These are phyloP conservation scores for Liparis tanakae DNA, from an alignment of 2,797 vertebrate species.

Conservation along the genomic window DNA sequence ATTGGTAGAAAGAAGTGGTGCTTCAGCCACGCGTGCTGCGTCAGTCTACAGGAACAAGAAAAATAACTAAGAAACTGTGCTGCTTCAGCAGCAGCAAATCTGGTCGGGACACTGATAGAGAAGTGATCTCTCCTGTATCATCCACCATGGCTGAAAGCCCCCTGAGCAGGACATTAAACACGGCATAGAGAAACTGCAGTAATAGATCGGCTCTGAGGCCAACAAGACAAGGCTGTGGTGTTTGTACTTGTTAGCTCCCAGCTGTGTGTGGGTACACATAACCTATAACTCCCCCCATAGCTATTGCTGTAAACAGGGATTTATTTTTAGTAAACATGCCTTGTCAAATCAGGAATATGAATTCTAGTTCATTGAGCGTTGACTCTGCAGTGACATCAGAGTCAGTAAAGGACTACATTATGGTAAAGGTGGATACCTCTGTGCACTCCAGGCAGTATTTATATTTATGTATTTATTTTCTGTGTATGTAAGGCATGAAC, in stretches of 20 bases:
- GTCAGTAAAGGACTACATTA: conserved; percentile 34
- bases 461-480: conserved; percentile 19
- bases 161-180: conserved; percentile 62
- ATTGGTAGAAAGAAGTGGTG: conserved; percentile 16
- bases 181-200: conserved; percentile 47
- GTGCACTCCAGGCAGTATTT: conserved; percentile 40
- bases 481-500: conserved; percentile 50
- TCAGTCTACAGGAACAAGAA: conserved; percentile 17
- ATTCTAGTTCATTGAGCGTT: conserved; percentile 49
- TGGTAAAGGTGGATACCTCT: conserved; percentile 53
- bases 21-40: background rate
- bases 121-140: conserved; percentile 54
- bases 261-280: conserved; percentile 54
- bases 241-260: conserved; percentile 55
- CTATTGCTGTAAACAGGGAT: conserved; percentile 54
- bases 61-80: conserved; percentile 10
- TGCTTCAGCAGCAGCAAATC: conserved; percentile 34
- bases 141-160: conserved; percentile 54
- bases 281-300: conserved; percentile 46
- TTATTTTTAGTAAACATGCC: conserved; percentile 60
- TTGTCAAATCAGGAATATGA: conserved; percentile 61
- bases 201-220: conserved; percentile 59
- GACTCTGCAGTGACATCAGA: conserved; percentile 48
- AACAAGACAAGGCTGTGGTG: conserved; percentile 51
- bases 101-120: conserved; percentile 42